Evolutionary conservation across 2,797 vertebrate species (phyloP), one percentile per base, ranked within the genome.

Genomic region (Vireo griseus): DNA sequence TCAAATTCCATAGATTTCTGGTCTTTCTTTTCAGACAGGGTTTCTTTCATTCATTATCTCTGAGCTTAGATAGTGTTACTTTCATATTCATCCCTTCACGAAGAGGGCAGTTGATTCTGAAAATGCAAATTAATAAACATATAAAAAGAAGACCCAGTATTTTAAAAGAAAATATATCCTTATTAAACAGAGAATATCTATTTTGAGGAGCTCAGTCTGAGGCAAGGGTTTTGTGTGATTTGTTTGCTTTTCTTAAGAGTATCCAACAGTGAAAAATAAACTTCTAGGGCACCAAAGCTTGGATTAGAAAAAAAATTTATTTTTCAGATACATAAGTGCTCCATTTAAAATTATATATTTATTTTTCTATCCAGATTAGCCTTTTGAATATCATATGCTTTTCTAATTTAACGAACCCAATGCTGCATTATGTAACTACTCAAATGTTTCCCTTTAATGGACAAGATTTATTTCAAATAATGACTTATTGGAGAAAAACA

Each of bases 381-480:
- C 33, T 91, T 94, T 82, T 82, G 54, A 82, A 76, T 72, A 90
- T 42, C 2, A 7, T 42, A 12, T 26, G 55, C 12, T 75, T 88
- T 93, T 73, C 37, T 62, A 47, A 24, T 73, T 83, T 78, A 68
- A 48, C 13, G 77, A 73, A 80, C 20, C 22, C 44, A 66, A 13
- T 42, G 48, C 10, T 75, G 24, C 44, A 63, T 91, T 78, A 78
- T 1, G 2, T 55, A 94, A 84, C 74, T 86, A 47, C 58, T 88
- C 55, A 90, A 88, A 69, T 6, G 0, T 62, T 28, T 52, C 78
- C 62, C 31, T 90, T 92, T 88, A 95, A 91, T 78, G 65, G 84
- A 86, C 62, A 69, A 45, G 58, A 84, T 88, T 84, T 91, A 91
- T 84, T 93, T 93, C 37, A 81, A 77, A 81, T 88, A 59, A 92